These are phyloP conservation scores for Oreocharis arfaki DNA, from an alignment of 2,113 vertebrate species.

Conservation along the genomic window DNA sequence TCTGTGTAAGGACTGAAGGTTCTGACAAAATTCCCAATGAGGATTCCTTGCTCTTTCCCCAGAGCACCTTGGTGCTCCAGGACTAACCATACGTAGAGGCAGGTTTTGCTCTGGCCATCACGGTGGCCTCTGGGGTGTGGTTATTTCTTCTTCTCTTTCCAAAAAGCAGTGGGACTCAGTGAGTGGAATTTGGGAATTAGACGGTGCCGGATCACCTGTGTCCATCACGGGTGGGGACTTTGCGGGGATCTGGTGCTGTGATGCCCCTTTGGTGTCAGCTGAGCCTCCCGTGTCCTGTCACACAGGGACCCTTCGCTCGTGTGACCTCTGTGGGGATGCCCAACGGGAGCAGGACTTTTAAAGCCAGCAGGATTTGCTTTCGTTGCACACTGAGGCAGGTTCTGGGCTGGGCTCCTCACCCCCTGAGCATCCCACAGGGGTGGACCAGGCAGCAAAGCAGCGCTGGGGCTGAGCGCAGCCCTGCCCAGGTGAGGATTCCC, in stretches of 20 bases:
- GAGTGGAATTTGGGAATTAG: background rate
- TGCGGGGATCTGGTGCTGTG: background rate
- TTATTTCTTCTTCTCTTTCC: background rate
- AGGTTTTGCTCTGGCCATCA: background rate
- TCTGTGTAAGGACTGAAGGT: background rate
- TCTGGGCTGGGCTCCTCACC: background rate
- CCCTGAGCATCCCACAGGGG: fast-evolving
- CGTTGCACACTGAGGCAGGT: fast-evolving
- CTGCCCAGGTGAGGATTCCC: fast-evolving
- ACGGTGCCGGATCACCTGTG: background rate
- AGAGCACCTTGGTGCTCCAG: background rate
- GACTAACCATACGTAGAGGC: background rate
- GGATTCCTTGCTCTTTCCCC: background rate
- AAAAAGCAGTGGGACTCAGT: background rate
- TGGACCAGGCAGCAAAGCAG: background rate
- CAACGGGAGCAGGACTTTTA: fast-evolving
- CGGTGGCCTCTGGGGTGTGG: background rate
- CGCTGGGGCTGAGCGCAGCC: fast-evolving
- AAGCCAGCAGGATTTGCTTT: background rate
- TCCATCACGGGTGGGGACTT: background rate
- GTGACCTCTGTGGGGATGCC: fast-evolving
- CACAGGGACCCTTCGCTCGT: background rate
- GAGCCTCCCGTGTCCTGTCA: background rate
- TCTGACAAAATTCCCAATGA: background rate
- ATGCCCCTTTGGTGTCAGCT: background rate